Evolutionary conservation across 2,113 vertebrate species (phyloP), one percentile per base, ranked within the genome.

Genomic region (Sprattus sprattus): DNA sequence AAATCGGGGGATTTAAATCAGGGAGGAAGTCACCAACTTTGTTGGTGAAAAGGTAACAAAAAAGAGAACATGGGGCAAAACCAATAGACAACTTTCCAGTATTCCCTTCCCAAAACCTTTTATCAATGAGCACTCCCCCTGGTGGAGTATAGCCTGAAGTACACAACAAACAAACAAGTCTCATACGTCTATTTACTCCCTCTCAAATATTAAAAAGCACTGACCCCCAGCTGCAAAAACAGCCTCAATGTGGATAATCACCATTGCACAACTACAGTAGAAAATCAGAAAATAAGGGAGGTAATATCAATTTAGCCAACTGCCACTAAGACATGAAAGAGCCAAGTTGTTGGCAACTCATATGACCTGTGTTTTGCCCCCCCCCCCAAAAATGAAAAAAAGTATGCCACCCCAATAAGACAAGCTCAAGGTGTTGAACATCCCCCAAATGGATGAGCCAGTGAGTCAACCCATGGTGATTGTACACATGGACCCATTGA

Each of bases 31-130:
- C 71, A 78, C 71, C 71, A 78, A 39, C 71, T 44, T 39, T 39
- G 71, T 25, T 78, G 25, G 32, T 32, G 32, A 54, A 57, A 83
- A 25, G 9, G 49, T 83, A 49, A 83, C 52, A 83, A 83, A 83
- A 39, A 83, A 28, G 25, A 83, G 18, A 44, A 47, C 47, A 78
- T 78, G 71, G 71, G 71, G 15, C 71, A 78, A 32, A 78, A 78
- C 28, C 10, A 32, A 39, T 6, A 71, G 28, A 78, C 71, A 78
- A 39, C 71, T 39, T 78, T 78, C 71, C 71, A 78, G 71, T 78
- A 39, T 39, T 39, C 71, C 28, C 25, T 28, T 78, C 71, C 71
- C 71, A 78, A 78, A 78, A 78, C 71, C 11, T 9, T 13, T 60
- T 13, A 78, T 78, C 71, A 39, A 39, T 78, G 71, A 32, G 28